Evolutionary conservation across 2,888 invertebrate genomes (phyloP).

Genomic region (Adelphocoris suturalis): DNA sequence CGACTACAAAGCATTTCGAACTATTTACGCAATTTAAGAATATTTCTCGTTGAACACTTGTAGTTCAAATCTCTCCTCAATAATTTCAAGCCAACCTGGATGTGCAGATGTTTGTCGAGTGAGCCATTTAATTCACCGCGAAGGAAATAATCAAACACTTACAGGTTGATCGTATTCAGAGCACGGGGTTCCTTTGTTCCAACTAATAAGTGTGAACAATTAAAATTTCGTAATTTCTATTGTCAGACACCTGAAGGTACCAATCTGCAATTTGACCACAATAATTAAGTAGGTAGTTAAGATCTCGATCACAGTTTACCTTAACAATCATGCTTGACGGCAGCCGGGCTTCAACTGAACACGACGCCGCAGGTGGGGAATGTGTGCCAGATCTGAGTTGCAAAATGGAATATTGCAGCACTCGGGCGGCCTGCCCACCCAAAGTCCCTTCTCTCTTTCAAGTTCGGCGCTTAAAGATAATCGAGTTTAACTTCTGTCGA

Average conservation of each 20-base stretch:
- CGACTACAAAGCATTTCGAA: too few species aligned
- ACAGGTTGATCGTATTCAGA: slow-evolving; percentile 36
- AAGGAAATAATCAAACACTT: not conserved
- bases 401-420: slow-evolving; percentile 57
- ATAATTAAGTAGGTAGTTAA: slow-evolving; percentile 15
- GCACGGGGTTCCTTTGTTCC: slow-evolving; percentile 21
- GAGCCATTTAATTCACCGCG: slow-evolving; percentile 37
- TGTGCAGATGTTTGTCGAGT: too few species aligned
- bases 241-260: not conserved
- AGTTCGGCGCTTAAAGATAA: not conserved
- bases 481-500: not conserved
- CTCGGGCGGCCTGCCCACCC: slow-evolving; percentile 40
- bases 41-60: too few species aligned
- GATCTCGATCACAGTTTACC: slow-evolving; percentile 43
- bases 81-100: too few species aligned
- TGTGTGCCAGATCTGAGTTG: slow-evolving; percentile 63
- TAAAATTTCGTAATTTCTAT: slow-evolving; percentile 57
- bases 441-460: not conserved
- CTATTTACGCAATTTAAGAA: too few species aligned
- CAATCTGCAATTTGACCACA: not conserved
- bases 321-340: slow-evolving; percentile 63
- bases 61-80: too few species aligned
- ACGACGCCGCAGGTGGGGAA: slow-evolving; percentile 9
- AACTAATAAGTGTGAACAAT: slow-evolving; percentile 16
- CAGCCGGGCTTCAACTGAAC: slow-evolving; percentile 65